Evolutionary conservation across 2,797 vertebrate species (phyloP), one percentile per base, ranked within the genome.

Genomic region (Synanceia verrucosa): DNA sequence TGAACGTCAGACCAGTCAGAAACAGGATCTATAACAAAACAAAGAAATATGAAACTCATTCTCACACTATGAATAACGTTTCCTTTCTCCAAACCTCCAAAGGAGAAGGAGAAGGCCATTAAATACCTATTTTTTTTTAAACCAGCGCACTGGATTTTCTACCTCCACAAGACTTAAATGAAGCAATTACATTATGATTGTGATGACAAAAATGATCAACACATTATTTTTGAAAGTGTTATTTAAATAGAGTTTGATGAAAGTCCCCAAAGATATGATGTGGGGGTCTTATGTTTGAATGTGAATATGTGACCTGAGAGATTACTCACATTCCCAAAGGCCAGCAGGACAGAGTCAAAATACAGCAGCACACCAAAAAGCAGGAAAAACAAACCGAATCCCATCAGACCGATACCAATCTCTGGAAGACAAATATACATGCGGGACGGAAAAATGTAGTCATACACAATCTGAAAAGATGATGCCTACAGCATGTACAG

Each of bases 261-360:
- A n/a, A n/a, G n/a, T n/a, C n/a, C n/a, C n/a, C n/a, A 47, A 48
- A 18, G 21, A 9, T 23, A 2, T 26, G 4, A 53, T 24, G 9
- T 52, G 46, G 11, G n/a, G 29, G 8, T 34, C 16, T 65, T 65
- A 3, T 33, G 9, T 65, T 33, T 55, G 5, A n/a, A 16, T 21
- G n/a, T 59, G 18, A 1, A 61, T 26, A 33, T 50, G 3, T 44
- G 18, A 9, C 8, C 6, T 47, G 2, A 44, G 56, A 36, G 7
- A 47, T 51, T 46, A 95, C 97, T 97, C 91, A 98, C 97, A 0
- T 98, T 98, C 85, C 97, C 96, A 10, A 98, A 97, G 26, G 94
- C 97, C 91, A 98, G 66, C 73, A 98, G 93, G 71, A 97, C 96
- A 0, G 95, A 94, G 84, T 98, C 97, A 70, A 98, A 98, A 92